These are phyloP conservation scores for Ligdia adustata DNA, from an alignment of 2,888 invertebrate species.

Conservation along the genomic window DNA sequence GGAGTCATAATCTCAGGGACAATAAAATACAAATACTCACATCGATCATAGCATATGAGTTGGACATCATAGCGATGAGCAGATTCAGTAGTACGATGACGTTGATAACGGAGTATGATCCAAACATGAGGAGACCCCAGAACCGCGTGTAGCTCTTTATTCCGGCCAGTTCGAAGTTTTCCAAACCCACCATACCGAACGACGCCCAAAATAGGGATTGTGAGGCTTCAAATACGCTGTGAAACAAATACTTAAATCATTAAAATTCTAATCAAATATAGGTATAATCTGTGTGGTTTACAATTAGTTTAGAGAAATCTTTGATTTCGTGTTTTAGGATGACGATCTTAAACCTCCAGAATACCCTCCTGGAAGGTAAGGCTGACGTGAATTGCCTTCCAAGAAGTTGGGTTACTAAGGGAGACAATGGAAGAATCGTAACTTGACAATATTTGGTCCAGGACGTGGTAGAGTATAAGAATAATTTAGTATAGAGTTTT, in stretches of 20 bases:
- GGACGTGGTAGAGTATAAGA: background rate
- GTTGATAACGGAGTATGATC: constrained; percentile 98
- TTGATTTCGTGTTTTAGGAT: no score
- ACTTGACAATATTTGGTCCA: no score
- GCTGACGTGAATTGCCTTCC: no score
- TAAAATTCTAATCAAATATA: background rate
- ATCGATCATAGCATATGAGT: no score
- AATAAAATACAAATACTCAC: no score
- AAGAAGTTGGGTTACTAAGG: no score
- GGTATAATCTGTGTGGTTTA: background rate
- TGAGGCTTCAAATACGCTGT: constrained; percentile 95
- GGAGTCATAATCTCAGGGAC: no score
- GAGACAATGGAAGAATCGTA: no score
- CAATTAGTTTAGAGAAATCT: background rate
- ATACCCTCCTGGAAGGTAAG: no score
- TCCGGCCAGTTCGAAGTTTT: constrained; percentile 96
- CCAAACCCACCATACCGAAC: constrained; percentile 97
- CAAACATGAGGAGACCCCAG: constrained; percentile 98
- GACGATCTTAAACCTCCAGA: no score
- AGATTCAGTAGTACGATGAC: constrained; percentile 98
- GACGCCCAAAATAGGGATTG: constrained; percentile 99
- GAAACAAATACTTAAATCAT: constrained; percentile 2
- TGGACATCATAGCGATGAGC: constrained; percentile 99
- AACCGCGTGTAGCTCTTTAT: constrained; percentile 98
- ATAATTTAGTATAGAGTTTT: background rate